Evolutionary conservation across 1,140 invertebrate genomes (phyloP).

Genomic region (Scaptomyza montana): DNA sequence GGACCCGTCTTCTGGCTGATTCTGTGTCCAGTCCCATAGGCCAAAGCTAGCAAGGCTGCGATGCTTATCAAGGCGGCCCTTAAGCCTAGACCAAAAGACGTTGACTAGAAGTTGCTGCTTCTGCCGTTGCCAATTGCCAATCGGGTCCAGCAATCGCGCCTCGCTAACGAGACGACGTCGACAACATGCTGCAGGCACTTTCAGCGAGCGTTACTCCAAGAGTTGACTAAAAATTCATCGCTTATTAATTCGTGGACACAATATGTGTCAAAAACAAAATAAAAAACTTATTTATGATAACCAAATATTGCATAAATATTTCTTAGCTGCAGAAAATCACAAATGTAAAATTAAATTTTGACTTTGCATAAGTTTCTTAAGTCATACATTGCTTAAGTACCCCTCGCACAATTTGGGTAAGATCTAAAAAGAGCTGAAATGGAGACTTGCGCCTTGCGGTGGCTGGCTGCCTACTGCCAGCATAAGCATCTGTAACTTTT

Average conservation of each 20-base stretch:
- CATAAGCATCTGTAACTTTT: slow-evolving; percentile 82
- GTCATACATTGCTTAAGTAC: not conserved
- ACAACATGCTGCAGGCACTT: slow-evolving; percentile 73
- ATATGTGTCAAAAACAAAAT: not conserved
- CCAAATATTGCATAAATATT: not conserved
- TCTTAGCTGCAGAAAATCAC: too few relatives aligned
- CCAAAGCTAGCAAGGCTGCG: slow-evolving; percentile 44
- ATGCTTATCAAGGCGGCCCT: slow-evolving; percentile 77
- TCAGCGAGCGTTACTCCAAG: slow-evolving; percentile 50
- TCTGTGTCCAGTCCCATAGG: not conserved
- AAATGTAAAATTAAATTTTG: too few relatives aligned
- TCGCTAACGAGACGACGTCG: slow-evolving; percentile 79
- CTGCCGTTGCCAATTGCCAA: slow-evolving; percentile 77
- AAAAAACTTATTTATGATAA: too few relatives aligned
- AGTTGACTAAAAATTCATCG: not conserved
- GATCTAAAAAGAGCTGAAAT: slow-evolving; percentile 51
- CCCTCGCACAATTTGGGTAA: slow-evolving; percentile 56
- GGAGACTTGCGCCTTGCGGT: slow-evolving; percentile 61
- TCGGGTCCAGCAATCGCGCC: slow-evolving; percentile 71
- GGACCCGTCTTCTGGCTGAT: slow-evolving; percentile 12
- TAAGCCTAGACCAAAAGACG: slow-evolving; percentile 74
- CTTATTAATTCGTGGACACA: not conserved
- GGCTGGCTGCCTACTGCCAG: slow-evolving; percentile 62
- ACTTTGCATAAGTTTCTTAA: slow-evolving; percentile 1
- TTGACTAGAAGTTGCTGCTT: slow-evolving; percentile 41